Conservation (phyloP, 2,888 invertebrate genomes). For the Limnephilus lunatus region DNA sequence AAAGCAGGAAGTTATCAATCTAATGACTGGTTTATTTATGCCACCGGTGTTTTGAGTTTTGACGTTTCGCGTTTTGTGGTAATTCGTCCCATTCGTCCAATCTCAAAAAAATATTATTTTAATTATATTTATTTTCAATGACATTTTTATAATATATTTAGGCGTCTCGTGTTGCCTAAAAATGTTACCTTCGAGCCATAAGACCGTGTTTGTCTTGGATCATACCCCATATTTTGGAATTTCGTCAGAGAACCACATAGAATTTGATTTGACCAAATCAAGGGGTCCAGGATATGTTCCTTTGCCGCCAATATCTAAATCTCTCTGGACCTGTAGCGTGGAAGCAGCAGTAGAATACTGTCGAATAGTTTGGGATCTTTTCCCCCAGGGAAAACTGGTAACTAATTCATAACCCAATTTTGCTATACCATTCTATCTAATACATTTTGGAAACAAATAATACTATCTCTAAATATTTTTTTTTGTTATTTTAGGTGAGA, state of each 20-base stretch:
- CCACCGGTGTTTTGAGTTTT: not conserved
- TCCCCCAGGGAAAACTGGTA: conserved; percentile 92
- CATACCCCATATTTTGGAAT: conserved; percentile 94
- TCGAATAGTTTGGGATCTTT: conserved; percentile 98
- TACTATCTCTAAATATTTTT: not conserved
- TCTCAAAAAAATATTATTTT: not conserved
- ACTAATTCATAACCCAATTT: conserved; percentile 65
- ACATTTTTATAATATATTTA: not conserved
- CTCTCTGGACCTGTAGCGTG: conserved; percentile 96
- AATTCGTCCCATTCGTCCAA: not conserved
- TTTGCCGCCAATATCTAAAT: conserved; percentile 91
- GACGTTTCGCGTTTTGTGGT: not conserved
- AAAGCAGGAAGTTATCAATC: too few relatives aligned
- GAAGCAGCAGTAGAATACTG: conserved; percentile 98
- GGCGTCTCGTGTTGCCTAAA: not conserved
- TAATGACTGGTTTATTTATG: too few relatives aligned
- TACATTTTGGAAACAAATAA: conserved; percentile 42
- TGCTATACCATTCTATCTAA: not conserved
- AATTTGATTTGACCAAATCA: conserved; percentile 85
- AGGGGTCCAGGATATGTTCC: conserved; percentile 85
- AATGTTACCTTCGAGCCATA: conserved; percentile 89
- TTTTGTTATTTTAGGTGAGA: conserved; percentile 79
- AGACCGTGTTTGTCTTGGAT: conserved; percentile 97
- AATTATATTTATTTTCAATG: not conserved
- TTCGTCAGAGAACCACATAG: conserved; percentile 88